phyloP scores from a whole-genome alignment of 2,888 invertebrate genomes.

The Eulithis testata region DNA sequence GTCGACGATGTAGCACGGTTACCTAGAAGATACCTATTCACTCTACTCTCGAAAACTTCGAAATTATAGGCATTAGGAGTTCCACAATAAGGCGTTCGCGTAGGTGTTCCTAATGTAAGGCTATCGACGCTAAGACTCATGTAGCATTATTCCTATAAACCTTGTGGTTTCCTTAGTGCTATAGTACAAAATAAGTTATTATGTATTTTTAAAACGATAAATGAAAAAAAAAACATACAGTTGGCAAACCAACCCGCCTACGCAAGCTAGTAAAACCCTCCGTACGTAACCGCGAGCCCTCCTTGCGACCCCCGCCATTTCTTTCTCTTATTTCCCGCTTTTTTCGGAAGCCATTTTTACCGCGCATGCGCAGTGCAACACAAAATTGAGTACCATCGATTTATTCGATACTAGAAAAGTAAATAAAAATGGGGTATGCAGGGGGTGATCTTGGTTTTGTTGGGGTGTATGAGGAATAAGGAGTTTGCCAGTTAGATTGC shows the following conservation, averaged over 20 bases:
- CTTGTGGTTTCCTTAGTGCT: no score
- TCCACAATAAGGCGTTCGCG: no score
- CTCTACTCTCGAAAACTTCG: no score
- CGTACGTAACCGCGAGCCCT: constrained; percentile 53
- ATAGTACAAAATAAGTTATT: no score
- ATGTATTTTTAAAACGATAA: no score
- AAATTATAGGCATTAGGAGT: no score
- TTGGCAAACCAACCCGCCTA: constrained; percentile 36
- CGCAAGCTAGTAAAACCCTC: constrained; percentile 28
- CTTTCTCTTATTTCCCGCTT: constrained; percentile 81
- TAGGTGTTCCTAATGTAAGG: no score
- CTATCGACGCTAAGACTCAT: no score
- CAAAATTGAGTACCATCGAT: constrained; percentile 62
- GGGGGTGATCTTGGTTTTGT: constrained; percentile 43
- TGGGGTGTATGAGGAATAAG: constrained; percentile 44
- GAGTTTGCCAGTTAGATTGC: constrained; percentile 31
- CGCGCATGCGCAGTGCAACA: constrained; percentile 69
- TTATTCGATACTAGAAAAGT: constrained; percentile 63
- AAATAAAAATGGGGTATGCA: constrained; percentile 62
- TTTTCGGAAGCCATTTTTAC: constrained; percentile 81
- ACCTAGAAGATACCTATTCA: no score
- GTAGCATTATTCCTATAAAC: no score
- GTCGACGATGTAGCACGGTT: no score
- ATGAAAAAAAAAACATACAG: no score
- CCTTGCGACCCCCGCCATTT: constrained; percentile 61